These are phyloP conservation scores for Perca fluviatilis DNA, from an alignment of 2,113 vertebrate species.

Conservation along the genomic window DNA sequence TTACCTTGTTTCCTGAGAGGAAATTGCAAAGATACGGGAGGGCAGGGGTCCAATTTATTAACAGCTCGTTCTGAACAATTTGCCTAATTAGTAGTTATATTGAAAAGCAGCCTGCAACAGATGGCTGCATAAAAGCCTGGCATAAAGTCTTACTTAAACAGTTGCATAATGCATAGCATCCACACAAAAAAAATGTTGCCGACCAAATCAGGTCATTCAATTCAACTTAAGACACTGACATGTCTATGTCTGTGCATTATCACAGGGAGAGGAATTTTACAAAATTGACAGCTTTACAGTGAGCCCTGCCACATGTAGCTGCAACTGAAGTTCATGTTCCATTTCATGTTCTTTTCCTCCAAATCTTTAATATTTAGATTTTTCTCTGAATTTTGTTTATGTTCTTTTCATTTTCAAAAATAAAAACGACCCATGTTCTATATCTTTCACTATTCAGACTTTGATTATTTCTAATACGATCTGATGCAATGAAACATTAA, in stretches of 20 bases:
- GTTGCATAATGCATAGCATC: background rate
- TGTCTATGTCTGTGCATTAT: background rate
- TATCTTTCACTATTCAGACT: slow-evolving; percentile 6
- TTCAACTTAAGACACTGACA: background rate
- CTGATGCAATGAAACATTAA: slow-evolving; percentile 7
- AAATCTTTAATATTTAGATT: background rate
- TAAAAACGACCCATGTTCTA: background rate
- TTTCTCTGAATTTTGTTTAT: too few relatives aligned
- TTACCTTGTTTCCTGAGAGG: background rate
- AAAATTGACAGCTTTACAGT: background rate
- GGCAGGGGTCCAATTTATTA: background rate
- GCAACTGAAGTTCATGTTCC: background rate
- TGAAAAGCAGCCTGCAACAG: slow-evolving; percentile 6
- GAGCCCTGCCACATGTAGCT: background rate
- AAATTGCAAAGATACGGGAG: background rate
- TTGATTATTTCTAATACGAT: slow-evolving; percentile 25
- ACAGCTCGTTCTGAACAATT: background rate
- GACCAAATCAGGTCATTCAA: slow-evolving; percentile 10
- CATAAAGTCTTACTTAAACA: background rate
- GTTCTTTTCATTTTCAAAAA: slow-evolving; percentile 4
- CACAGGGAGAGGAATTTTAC: background rate
- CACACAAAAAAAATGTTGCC: background rate
- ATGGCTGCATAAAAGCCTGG: background rate
- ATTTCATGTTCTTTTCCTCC: background rate
- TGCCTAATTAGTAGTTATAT: slow-evolving; percentile 6